Percentiles rank a stretch among this genome's conserved stretches.
phyloP scores from a whole-genome alignment of 2,888 invertebrate genomes.

The Selenia dentaria region DNA sequence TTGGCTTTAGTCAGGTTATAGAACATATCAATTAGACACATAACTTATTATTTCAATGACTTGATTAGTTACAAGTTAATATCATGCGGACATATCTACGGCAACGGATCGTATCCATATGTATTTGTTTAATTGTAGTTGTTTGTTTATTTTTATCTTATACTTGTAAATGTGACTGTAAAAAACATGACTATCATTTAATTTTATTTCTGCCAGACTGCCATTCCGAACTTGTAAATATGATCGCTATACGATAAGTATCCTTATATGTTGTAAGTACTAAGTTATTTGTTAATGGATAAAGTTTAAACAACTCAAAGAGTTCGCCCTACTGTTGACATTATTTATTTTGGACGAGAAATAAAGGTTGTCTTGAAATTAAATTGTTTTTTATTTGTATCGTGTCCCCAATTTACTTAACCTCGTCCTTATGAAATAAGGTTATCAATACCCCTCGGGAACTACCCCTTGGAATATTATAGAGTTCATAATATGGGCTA shows the following conservation, averaged over 20 bases:
- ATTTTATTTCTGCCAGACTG: conserved; percentile 50
- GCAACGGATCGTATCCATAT: conserved; percentile 8
- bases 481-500: too few species aligned
- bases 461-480: too few species aligned
- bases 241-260: conserved; percentile 49
- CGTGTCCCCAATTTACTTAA: too few species aligned
- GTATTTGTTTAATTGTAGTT: not conserved
- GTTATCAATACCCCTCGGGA: too few species aligned
- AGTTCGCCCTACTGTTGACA: conserved; percentile 79
- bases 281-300: conserved; percentile 73
- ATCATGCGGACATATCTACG: conserved; percentile 5
- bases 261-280: conserved; percentile 54
- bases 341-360: conserved; percentile 79
- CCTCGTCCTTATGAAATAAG: too few species aligned
- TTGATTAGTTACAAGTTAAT: not conserved
- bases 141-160: not conserved
- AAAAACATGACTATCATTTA: too few species aligned
- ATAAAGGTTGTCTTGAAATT: conserved; percentile 81
- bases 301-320: conserved; percentile 75
- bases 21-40: not conserved
- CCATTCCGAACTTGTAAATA: conserved; percentile 60
- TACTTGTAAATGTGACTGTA: not conserved
- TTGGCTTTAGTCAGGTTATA: not conserved
- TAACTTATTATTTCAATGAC: not conserved
- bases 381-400: conserved; percentile 45